Evolutionary conservation across 1,140 invertebrate species (phyloP).

Genomic region (Anastrepha obliqua): DNA sequence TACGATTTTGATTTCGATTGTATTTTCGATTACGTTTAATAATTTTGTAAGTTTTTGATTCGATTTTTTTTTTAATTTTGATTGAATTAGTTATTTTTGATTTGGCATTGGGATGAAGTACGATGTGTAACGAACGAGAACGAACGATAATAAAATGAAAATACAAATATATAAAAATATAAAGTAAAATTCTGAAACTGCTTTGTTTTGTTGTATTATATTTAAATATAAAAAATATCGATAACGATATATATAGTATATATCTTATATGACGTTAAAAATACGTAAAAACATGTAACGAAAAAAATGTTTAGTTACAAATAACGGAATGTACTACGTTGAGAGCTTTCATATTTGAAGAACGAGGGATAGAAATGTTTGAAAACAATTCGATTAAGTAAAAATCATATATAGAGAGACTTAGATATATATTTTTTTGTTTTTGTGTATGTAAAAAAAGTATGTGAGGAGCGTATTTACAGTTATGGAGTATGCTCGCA

Average conservation of each 20-base stretch:
- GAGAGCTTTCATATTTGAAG: constrained; percentile 14
- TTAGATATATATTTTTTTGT: not conserved
- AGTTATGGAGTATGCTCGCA: not conserved
- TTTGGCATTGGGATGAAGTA: constrained; percentile 69
- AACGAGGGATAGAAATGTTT: not conserved
- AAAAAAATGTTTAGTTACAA: constrained; percentile 51
- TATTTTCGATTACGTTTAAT: constrained; percentile 31
- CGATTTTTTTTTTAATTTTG: constrained; percentile 46
- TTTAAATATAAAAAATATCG: constrained; percentile 54
- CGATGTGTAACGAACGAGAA: constrained; percentile 69
- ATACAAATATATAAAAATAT: constrained; percentile 59
- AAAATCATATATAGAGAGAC: not conserved
- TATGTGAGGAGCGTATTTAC: not conserved
- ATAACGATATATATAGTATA: constrained; percentile 48
- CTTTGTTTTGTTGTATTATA: constrained; percentile 52
- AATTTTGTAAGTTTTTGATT: constrained; percentile 37
- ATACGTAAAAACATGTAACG: constrained; percentile 17
- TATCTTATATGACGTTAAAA: constrained; percentile 14
- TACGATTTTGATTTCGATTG: constrained; percentile 46
- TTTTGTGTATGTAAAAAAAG: not conserved
- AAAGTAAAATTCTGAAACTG: constrained; percentile 57
- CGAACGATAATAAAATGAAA: constrained; percentile 72
- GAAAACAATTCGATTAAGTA: not conserved
- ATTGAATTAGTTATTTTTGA: constrained; percentile 59
- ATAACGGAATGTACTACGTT: constrained; percentile 45